Conservation (phyloP, 1,140 invertebrate species). For the Ridgeia piscesae region DNA sequence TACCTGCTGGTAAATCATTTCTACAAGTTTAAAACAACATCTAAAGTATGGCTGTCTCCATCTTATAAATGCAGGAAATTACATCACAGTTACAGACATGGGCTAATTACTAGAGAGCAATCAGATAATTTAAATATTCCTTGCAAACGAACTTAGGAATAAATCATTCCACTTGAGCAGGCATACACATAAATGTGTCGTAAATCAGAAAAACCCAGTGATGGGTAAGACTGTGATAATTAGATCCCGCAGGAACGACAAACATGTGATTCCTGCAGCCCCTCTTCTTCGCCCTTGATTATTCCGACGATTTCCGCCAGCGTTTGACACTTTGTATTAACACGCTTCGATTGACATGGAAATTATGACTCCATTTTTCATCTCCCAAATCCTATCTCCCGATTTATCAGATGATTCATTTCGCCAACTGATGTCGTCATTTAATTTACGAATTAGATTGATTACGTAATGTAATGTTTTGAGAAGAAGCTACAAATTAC, state of each 20-base stretch:
- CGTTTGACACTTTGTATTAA: background rate
- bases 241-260: background rate
- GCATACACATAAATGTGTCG: background rate
- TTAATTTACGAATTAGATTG: slow-evolving; percentile 1
- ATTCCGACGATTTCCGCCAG: background rate
- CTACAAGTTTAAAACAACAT: background rate
- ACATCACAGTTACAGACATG: background rate
- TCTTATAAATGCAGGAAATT: background rate
- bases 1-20: background rate
- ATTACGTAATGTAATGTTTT: background rate
- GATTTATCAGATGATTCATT: background rate
- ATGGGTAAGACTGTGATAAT: background rate
- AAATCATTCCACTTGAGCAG: background rate
- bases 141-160: background rate
- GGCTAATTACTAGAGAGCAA: background rate
- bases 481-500: background rate
- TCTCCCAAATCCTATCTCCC: background rate
- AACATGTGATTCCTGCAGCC: background rate
- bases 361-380: background rate
- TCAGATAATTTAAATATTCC: background rate
- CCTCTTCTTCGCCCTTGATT: background rate
- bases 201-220: background rate
- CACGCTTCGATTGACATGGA: background rate
- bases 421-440: background rate
- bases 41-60: background rate